Percentiles rank a stretch among this genome's conserved stretches.
Conservation (phyloP, 2,113 vertebrate species). For the Gavia stellata region DNA sequence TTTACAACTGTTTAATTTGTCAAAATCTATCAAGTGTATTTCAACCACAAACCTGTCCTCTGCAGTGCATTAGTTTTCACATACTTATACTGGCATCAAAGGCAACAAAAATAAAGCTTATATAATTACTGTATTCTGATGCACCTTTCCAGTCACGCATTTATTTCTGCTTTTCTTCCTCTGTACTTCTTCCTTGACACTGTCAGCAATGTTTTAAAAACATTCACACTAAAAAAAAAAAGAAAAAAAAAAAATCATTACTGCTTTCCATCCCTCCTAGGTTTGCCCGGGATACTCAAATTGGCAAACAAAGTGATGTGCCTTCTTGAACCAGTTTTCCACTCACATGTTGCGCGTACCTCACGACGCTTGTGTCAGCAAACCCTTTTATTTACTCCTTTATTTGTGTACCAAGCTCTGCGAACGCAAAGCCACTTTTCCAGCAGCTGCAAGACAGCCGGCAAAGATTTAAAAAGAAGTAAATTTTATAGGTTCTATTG, state of each 20-base stretch:
- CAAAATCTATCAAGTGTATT: constrained; percentile 72
- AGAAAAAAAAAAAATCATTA: not conserved
- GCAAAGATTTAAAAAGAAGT: constrained; percentile 3
- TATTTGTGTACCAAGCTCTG: constrained; percentile 44
- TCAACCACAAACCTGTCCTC: constrained; percentile 72
- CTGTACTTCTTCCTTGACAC: constrained; percentile 23
- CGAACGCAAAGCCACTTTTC: constrained; percentile 2
- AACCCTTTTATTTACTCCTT: constrained; percentile 65
- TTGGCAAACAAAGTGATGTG: too few species aligned
- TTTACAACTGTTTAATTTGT: constrained; percentile 76
- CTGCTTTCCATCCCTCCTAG: not conserved
- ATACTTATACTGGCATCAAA: not conserved
- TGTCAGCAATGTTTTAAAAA: constrained; percentile 54
- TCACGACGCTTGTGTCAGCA: constrained; percentile 54
- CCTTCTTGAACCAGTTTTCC: constrained; percentile 53
- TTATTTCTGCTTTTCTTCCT: constrained; percentile 15
- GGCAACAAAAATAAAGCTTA: constrained; percentile 36
- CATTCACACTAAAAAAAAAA: not conserved
- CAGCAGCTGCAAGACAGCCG: constrained; percentile 24
- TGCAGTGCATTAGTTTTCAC: constrained; percentile 50
- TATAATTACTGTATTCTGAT: constrained; percentile 25
- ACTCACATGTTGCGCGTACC: not conserved
- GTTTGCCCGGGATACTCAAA: not conserved
- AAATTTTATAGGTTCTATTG: not conserved
- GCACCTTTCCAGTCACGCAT: not conserved